A percentile compares a stretch with the other conserved stretches of the same genome.
These are phyloP conservation scores for Typhlomys cinereus DNA, from an alignment of 2,113 vertebrate species.

Conservation along the genomic window DNA sequence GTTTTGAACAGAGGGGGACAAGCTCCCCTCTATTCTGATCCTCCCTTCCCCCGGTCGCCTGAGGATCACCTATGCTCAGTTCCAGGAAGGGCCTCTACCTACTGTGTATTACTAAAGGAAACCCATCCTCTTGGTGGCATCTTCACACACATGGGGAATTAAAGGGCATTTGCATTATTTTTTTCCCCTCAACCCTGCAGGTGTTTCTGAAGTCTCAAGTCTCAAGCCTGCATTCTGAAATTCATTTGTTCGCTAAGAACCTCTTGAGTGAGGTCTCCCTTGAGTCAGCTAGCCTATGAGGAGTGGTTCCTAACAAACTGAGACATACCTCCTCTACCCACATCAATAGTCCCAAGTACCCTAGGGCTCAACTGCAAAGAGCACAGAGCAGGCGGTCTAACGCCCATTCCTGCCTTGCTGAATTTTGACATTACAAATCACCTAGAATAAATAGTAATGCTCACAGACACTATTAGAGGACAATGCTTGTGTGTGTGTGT, in stretches of 20 bases:
- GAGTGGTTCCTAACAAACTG: background rate
- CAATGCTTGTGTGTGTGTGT: too few relatives aligned
- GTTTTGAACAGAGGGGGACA: background rate
- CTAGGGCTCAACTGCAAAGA: background rate
- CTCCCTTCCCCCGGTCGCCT: background rate
- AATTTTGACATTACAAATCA: background rate
- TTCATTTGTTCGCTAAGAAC: background rate
- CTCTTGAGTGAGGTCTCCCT: background rate
- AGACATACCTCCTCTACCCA: background rate
- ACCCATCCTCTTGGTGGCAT: background rate
- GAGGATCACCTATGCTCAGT: background rate
- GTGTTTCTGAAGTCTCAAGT: constrained; percentile 12
- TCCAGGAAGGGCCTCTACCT: background rate
- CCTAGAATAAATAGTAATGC: background rate
- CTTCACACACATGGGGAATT: background rate
- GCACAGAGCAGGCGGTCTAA: background rate
- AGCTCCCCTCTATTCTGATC: background rate
- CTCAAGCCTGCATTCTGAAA: constrained; percentile 15
- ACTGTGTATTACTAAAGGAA: background rate
- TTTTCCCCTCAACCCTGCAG: background rate
- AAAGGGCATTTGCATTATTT: constrained; percentile 36
- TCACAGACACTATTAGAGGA: background rate
- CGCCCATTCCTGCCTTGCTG: background rate
- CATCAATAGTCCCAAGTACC: background rate
- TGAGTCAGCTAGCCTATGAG: too few relatives aligned